Evolutionary conservation across 2,113 vertebrate species (phyloP).

Genomic region (Turdus rufiventris): DNA sequence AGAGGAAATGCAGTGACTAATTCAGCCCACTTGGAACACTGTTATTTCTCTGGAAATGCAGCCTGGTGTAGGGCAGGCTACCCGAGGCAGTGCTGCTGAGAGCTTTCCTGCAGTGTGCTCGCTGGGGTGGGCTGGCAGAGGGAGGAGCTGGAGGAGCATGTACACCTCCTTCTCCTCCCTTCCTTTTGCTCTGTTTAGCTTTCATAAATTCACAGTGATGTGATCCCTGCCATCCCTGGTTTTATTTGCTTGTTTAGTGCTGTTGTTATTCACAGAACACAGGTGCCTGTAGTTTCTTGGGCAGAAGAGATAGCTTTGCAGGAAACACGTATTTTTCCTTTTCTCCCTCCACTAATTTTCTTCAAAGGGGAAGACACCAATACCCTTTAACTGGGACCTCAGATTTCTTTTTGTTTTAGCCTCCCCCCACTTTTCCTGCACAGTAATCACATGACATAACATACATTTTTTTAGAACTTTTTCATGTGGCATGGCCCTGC

Average conservation of each 20-base stretch:
- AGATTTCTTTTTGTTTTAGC: neutral
- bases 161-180: neutral
- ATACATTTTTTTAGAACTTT: neutral
- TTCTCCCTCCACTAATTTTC: neutral
- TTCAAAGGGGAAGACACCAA: neutral
- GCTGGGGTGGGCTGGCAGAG: neutral
- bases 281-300: neutral
- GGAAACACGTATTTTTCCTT: neutral
- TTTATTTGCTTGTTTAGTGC: neutral
- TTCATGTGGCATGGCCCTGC: neutral
- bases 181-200: neutral
- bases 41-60: neutral
- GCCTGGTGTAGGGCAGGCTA: neutral
- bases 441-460: neutral
- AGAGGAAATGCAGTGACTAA: neutral
- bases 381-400: neutral
- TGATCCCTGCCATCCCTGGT: neutral
- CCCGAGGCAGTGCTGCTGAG: neutral
- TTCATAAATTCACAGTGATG: neutral
- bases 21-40: neutral
- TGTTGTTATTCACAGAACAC: neutral
- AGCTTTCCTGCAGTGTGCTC: neutral
- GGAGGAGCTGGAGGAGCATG: neutral
- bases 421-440: neutral
- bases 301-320: neutral